phyloP scores from a whole-genome alignment of 2,888 invertebrate species.

The Operophtera brumata region DNA sequence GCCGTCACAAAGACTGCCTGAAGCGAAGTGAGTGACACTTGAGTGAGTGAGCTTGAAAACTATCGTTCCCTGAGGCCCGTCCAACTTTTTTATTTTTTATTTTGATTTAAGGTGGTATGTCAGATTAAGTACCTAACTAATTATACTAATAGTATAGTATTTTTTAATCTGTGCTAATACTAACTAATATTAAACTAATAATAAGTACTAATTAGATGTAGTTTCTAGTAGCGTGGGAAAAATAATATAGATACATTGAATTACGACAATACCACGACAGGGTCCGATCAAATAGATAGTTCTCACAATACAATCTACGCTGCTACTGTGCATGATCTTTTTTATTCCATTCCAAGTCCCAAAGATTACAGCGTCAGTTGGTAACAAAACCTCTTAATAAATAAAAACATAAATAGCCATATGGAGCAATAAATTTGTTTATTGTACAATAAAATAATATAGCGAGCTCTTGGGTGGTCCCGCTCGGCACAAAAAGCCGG shows the following conservation, averaged over 20 bases:
- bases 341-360: conserved; percentile 38
- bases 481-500: conserved; percentile 64
- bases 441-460: conserved; percentile 80
- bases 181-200: too few species aligned
- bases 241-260: background rate
- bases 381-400: conserved; percentile 72
- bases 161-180: too few species aligned
- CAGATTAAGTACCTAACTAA: too few species aligned
- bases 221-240: background rate
- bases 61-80: too few species aligned
- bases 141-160: too few species aligned
- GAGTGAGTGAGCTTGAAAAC: too few species aligned
- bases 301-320: conserved; percentile 9
- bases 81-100: too few species aligned
- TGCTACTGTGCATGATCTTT: conserved; percentile 21
- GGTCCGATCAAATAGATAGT: conserved; percentile 8
- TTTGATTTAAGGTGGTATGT: too few species aligned
- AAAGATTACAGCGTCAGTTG: conserved; percentile 61
- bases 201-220: too few species aligned
- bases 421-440: conserved; percentile 80
- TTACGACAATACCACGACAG: background rate
- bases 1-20: too few species aligned
- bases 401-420: conserved; percentile 78
- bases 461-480: conserved; percentile 76
- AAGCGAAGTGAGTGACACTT: too few species aligned